These are phyloP conservation scores for Gymnobelideus leadbeateri DNA, from an alignment of 2,113 vertebrate species.

Conservation along the genomic window DNA sequence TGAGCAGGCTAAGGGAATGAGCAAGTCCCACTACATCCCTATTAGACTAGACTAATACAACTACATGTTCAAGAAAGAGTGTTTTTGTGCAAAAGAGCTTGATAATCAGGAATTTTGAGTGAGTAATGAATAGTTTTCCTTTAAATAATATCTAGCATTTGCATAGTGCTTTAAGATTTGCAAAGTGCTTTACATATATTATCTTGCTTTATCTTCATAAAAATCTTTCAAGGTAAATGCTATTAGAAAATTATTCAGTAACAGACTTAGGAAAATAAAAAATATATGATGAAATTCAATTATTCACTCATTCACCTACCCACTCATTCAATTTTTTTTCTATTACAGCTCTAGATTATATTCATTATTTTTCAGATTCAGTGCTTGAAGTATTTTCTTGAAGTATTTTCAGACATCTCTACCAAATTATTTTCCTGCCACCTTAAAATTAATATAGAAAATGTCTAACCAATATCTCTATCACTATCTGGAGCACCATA, in stretches of 20 bases:
- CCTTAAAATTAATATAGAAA: constrained; percentile 4
- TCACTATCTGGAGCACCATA: neutral
- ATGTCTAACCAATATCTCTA: neutral
- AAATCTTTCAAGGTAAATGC: neutral
- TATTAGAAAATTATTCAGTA: constrained; percentile 38
- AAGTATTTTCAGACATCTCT: neutral
- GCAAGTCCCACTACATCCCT: constrained; percentile 57
- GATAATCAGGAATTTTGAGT: constrained; percentile 45
- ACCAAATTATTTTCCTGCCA: neutral
- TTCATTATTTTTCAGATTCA: constrained; percentile 20
- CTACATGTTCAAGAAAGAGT: constrained; percentile 46
- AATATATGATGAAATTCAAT: neutral
- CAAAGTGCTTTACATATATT: neutral
- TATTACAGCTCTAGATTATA: constrained; percentile 6
- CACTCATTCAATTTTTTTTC: constrained; percentile 30
- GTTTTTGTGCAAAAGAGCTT: constrained; percentile 51
- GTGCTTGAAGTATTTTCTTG: constrained; percentile 14
- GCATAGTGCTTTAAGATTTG: neutral
- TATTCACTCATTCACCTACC: constrained; percentile 18
- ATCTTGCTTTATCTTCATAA: neutral
- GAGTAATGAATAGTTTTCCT: neutral
- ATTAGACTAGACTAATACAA: constrained; percentile 59
- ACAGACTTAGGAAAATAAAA: constrained; percentile 21
- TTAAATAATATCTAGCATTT: neutral
- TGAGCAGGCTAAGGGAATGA: constrained; percentile 52